These are phyloP conservation scores for Pseudomyrmex concolor DNA, from an alignment of 1,140 invertebrate species.

Conservation along the genomic window DNA sequence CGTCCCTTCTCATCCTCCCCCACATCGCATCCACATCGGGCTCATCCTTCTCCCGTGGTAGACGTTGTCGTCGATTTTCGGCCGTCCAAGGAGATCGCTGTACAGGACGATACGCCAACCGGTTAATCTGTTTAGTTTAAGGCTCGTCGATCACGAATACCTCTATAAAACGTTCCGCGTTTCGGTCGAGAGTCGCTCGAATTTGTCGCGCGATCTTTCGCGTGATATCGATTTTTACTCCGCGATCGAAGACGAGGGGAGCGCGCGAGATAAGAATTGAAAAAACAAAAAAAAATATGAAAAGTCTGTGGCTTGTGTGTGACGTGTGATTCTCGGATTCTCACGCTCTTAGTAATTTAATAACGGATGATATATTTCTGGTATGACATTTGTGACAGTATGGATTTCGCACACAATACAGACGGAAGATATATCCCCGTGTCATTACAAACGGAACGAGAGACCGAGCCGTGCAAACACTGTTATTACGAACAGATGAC, in stretches of 20 bases:
- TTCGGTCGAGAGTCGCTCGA: neutral
- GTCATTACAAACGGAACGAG: neutral
- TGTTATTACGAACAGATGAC: neutral
- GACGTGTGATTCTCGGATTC: neutral
- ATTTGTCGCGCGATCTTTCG: neutral
- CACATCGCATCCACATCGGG: conserved; percentile 14
- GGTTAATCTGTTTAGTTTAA: conserved; percentile 69
- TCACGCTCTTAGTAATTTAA: neutral
- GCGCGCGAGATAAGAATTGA: neutral
- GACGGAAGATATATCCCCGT: neutral
- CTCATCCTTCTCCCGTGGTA: conserved; percentile 12
- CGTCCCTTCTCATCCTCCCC: neutral
- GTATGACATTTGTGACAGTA: neutral
- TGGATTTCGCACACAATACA: neutral
- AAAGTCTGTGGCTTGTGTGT: too few relatives aligned
- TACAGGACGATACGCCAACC: conserved; percentile 34
- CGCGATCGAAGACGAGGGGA: too few relatives aligned
- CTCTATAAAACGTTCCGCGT: conserved; percentile 1
- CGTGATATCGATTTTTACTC: neutral
- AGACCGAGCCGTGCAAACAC: neutral
- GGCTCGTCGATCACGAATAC: conserved; percentile 53
- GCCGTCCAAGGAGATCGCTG: conserved; percentile 55
- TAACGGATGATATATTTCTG: neutral
- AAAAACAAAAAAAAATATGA: neutral
- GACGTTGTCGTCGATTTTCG: conserved; percentile 48